Base-by-base conservation (phyloP, 2,888 invertebrate species). In the Adelognathus sp. region DNA sequence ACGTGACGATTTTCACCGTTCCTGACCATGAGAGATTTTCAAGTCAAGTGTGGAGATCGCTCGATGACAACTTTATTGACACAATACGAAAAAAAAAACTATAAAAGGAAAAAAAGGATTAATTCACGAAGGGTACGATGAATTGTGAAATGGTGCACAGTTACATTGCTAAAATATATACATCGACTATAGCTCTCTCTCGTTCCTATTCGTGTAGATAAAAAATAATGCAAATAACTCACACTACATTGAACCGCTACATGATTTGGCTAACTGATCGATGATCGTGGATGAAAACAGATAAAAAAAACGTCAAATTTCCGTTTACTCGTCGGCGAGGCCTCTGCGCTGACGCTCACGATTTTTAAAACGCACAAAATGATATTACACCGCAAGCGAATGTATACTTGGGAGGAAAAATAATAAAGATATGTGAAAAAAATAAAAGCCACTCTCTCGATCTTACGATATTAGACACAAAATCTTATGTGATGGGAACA, bases 381-480 rank as follows among this genome's bases (percentile, higher is more conserved):
- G 36, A 76, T 52, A 46, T 79, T 69, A 81, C 70, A 81, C 73
- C 73, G 69, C 70, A 82, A 79, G 82, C 82, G 58, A 81, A 79
- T 63, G n/a, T n/a, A 54, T 29, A 44, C 27, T 56, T 21, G 6
- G 14, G 14, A 41, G 39, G 14, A 41, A 41, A 14, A n/a, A 41
- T 11, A n/a, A 41, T 50, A 46, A 41, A 39, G 9, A 24, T 41
- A 54, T 44, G 21, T 36, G 56, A 50, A 50, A 39, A 36, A 1
- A 52, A 56, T 46, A 14, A 41, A 64, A 74, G 73, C 64, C 76
- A 74, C 81, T 74, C 76, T 77, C 67, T 64, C 14, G 16, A 41
- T 41, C 39, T 52, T 21, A 54, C 70, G 54, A 63, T 73, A 46
- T 54, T 39, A n/a, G n/a, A n/a, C n/a, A n/a, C n/a, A n/a, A n/a